phyloP scores from a whole-genome alignment of 2,888 invertebrate species.

The Punctoribates punctum region DNA sequence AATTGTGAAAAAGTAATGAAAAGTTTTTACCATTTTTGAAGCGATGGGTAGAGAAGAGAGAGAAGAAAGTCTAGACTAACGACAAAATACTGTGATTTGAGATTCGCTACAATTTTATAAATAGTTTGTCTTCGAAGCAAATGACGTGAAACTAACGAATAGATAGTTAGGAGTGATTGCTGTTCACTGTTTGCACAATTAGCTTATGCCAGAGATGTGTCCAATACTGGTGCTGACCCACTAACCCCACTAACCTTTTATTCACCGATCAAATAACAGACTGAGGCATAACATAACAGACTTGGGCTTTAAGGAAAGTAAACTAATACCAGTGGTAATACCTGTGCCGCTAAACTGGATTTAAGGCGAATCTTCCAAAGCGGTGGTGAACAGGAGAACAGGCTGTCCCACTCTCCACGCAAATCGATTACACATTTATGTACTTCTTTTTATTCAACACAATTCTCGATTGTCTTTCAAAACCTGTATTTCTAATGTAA shows the following conservation, averaged over 20 bases:
- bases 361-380: conserved; percentile 27
- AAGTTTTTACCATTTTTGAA: background rate
- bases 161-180: conserved; percentile 2
- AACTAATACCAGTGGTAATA: background rate
- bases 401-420: conserved; percentile 1
- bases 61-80: conserved; percentile 28
- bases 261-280: conserved; percentile 27
- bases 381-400: too few relatives aligned
- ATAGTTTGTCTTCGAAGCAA: background rate
- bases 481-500: background rate
- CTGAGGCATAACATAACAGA: background rate
- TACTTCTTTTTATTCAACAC: background rate
- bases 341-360: conserved; percentile 21
- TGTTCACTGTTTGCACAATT: background rate
- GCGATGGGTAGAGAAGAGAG: background rate
- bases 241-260: conserved; percentile 38
- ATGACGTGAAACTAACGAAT: conserved; percentile 18
- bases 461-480: background rate
- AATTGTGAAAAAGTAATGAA: background rate
- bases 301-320: conserved; percentile 10
- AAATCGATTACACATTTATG: background rate
- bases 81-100: background rate
- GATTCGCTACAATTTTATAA: background rate
- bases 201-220: background rate
- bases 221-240: conserved; percentile 33